Evolutionary conservation across 2,113 vertebrate species (phyloP).

Genomic region (Hydropotes inermis): DNA sequence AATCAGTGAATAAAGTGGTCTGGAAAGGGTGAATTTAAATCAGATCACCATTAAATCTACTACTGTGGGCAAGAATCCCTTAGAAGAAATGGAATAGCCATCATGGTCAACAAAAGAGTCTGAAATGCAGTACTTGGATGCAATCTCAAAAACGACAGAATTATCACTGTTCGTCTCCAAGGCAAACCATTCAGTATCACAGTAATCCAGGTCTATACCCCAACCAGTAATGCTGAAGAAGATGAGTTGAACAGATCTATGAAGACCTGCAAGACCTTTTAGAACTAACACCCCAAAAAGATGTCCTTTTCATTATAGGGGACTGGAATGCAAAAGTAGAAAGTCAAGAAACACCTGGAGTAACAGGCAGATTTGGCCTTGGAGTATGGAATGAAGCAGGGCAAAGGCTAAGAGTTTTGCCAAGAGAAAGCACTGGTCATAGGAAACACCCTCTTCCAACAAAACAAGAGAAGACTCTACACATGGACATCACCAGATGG

Average conservation of each 20-base stretch:
- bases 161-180: neutral
- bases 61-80: neutral
- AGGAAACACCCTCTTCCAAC: neutral
- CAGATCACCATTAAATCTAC: neutral
- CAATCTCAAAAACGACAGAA: neutral
- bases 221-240: rapidly evolving
- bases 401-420: neutral
- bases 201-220: neutral
- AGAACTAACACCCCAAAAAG: neutral
- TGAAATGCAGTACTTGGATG: neutral
- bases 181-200: neutral
- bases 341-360: neutral
- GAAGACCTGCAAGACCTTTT: neutral
- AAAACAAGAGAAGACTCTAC: neutral
- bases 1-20: neutral
- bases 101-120: neutral
- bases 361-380: neutral
- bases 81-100: neutral
- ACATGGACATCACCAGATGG: neutral
- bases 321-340: neutral
- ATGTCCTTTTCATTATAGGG: neutral
- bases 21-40: neutral
- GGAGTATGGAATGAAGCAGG: neutral
- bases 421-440: neutral
- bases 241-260: neutral